Base-by-base conservation (phyloP, 1,140 invertebrate species). In the Neodiprion fabricii region DNA sequence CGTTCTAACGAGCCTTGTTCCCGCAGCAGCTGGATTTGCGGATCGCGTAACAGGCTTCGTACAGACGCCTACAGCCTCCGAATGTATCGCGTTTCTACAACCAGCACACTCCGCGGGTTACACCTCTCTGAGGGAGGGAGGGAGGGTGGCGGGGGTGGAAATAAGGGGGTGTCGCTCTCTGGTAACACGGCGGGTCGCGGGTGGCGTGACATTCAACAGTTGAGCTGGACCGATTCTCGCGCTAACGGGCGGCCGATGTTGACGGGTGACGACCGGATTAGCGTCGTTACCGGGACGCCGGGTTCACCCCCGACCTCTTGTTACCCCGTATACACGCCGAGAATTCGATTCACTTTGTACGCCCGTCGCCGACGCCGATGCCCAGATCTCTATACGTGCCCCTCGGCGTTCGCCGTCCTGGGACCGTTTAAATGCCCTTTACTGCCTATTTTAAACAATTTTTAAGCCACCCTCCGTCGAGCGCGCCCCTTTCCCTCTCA, bases 151-250 rank as follows among this genome's bases (percentile, higher is more conserved):
- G 53, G 53, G n/a, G 53, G 53, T 14, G 53, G 53, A 61, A 14
- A 61, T 5, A 61, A 61, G 28, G 5, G 28, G 53, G 53, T 61
- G 53, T 40, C 28, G 28, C 28, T 40, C 28, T 40, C 53, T 5
- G 5, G 53, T 61, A 1, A 40, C 28, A 40, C 28, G 28, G n/a
- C 53, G 53, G n/a, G 53, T 61, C n/a, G 28, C 28, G 28, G 28
- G 28, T 80, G 84, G 83, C 81, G 80, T 85, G 84, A 85, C 84
- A 78, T 85, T 85, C 81, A 85, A 86, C 84, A 86, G 84, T 85
- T 86, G 84, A 78, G 79, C 80, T 76, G 28, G 28, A 40, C 28
- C 28, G 53, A 9, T 17, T 17, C 53, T 17, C 53, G 53, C 53
- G 53, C 53, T 61, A 61, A 61, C 53, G n/a, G 28, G 28, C 28